These are phyloP conservation scores for Condylura cristata DNA, from an alignment of 2,113 vertebrate species.

Conservation along the genomic window DNA sequence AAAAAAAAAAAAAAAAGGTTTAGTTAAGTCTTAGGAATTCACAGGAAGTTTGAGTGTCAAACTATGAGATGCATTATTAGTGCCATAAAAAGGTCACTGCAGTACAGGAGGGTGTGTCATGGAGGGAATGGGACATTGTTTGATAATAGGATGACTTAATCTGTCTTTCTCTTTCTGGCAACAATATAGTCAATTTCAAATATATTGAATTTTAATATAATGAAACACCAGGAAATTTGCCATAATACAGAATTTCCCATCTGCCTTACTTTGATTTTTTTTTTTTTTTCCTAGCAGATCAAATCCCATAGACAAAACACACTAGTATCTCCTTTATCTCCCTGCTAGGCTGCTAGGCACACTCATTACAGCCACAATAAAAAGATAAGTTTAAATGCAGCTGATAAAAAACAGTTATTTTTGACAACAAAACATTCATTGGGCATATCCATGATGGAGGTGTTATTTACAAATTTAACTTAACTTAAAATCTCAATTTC, in stretches of 20 bases:
- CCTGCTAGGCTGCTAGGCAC: conserved; percentile 45
- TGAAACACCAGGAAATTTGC: neutral
- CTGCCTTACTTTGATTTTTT: neutral
- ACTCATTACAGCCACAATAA: neutral
- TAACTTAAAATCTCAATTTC: conserved; percentile 77
- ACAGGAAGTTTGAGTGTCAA: neutral
- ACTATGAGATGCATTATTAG: conserved; percentile 41
- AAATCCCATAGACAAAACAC: conserved; percentile 63
- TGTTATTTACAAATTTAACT: conserved; percentile 72
- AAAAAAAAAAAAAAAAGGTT: conserved; percentile 48
- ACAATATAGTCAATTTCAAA: neutral
- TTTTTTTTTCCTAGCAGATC: conserved; percentile 51
- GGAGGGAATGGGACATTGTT: neutral
- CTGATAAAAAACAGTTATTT: conserved; percentile 64
- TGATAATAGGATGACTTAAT: neutral
- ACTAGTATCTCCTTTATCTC: conserved; percentile 31
- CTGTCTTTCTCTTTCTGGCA: neutral
- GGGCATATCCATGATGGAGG: conserved; percentile 57
- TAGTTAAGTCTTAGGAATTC: conserved; percentile 37
- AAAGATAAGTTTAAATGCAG: conserved; percentile 51
- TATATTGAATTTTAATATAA: neutral
- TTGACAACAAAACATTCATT: conserved; percentile 60
- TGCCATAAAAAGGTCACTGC: neutral
- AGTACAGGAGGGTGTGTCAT: neutral
- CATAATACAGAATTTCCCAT: neutral